Evolutionary conservation across 2,113 vertebrate genomes (phyloP).

Genomic region (Melanerpes formicivorus): DNA sequence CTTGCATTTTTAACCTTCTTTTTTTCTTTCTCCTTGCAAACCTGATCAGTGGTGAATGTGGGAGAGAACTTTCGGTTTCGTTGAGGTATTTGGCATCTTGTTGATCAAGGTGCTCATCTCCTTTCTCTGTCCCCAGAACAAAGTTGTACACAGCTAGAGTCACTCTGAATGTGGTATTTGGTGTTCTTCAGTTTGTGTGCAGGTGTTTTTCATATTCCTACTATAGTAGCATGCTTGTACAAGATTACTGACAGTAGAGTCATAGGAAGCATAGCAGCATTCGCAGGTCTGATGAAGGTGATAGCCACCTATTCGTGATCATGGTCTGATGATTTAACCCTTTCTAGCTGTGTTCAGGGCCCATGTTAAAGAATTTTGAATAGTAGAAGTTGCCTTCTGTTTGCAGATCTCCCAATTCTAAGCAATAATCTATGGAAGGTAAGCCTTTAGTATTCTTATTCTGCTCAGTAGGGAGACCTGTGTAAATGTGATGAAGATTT

Average conservation of each 20-base stretch:
- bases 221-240: neutral
- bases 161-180: neutral
- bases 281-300: neutral
- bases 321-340: neutral
- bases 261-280: neutral
- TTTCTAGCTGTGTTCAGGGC: neutral
- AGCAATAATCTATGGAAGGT: neutral
- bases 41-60: slow-evolving; percentile 27
- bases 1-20: neutral
- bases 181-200: neutral
- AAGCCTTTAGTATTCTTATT: neutral
- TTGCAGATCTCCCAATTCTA: neutral
- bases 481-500: neutral
- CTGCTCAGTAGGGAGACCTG: neutral
- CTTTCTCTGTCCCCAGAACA: neutral
- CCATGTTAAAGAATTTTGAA: neutral
- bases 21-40: neutral
- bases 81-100: neutral
- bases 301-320: neutral
- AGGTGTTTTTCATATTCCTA: neutral
- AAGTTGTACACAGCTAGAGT: neutral
- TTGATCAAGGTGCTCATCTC: neutral
- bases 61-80: slow-evolving; percentile 22
- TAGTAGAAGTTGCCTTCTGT: neutral
- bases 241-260: neutral